Evolutionary conservation across 2,797 vertebrate species (phyloP).

Genomic region (Choloepus didactylus): DNA sequence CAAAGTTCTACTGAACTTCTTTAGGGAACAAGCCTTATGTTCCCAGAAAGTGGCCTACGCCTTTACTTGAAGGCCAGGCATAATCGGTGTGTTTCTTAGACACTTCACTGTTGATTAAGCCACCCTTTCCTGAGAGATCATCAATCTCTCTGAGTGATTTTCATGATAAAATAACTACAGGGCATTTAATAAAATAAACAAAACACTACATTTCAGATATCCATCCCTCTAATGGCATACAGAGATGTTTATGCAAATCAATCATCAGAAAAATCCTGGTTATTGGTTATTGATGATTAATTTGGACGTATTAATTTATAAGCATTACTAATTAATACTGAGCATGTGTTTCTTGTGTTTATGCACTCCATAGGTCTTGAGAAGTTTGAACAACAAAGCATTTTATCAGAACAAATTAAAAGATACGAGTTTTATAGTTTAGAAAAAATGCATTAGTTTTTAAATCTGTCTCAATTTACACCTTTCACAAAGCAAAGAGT

Average conservation of each 20-base stretch:
- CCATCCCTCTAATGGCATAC: not conserved
- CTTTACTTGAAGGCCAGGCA: rapidly evolving
- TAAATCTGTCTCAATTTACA: not conserved
- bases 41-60: not conserved
- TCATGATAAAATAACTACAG: not conserved
- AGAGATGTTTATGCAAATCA: not conserved
- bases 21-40: not conserved
- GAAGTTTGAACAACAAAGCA: not conserved
- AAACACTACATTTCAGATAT: not conserved
- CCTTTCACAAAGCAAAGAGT: not conserved
- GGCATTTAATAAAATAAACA: not conserved
- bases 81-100: not conserved
- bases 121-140: not conserved
- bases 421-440: not conserved
- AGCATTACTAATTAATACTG: not conserved
- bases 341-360: not conserved
- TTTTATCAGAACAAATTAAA: not conserved
- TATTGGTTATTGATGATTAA: not conserved
- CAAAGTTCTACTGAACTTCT: not conserved
- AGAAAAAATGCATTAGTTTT: not conserved
- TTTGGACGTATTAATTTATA: not conserved
- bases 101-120: not conserved
- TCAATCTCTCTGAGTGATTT: not conserved
- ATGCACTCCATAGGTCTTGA: not conserved
- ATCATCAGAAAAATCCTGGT: not conserved